Conservation (phyloP, 2,888 invertebrate species). For the Furcula furcula region DNA sequence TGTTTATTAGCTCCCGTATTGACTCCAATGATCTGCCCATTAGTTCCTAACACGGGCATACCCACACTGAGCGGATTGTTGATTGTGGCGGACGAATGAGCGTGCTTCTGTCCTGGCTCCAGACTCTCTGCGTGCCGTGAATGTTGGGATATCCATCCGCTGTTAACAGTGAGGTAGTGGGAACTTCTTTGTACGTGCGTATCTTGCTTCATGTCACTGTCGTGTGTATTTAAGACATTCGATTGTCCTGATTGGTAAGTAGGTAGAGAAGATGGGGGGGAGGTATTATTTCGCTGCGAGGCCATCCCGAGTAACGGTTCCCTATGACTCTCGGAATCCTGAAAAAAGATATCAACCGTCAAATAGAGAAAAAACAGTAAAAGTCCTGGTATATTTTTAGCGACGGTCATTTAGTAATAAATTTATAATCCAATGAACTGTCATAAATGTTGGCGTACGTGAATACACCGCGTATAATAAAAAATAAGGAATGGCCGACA, state of each 20-base stretch:
- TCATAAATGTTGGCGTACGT: constrained; percentile 4
- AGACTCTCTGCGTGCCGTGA: constrained; percentile 61
- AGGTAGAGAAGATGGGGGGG: constrained; percentile 44
- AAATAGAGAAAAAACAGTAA: not conserved
- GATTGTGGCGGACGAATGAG: constrained; percentile 30
- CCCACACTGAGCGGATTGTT: constrained; percentile 51
- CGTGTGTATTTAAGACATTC: constrained; percentile 45
- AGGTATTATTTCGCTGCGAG: constrained; percentile 42
- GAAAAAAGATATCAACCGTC: constrained; percentile 36
- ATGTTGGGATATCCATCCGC: constrained; percentile 75
- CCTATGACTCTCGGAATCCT: constrained; percentile 58
- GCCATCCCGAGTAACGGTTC: constrained; percentile 49
- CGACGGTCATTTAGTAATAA: constrained; percentile 6
- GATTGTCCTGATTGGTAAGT: constrained; percentile 44
- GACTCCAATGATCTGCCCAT: constrained; percentile 83
- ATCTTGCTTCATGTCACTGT: constrained; percentile 59
- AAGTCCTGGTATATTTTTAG: not conserved
- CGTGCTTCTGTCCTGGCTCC: constrained; percentile 51
- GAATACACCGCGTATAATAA: constrained; percentile 10
- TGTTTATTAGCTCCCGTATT: constrained; percentile 70
- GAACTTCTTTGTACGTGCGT: constrained; percentile 64
- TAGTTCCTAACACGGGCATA: constrained; percentile 76
- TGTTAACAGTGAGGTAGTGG: constrained; percentile 73
- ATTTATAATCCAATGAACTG: not conserved
- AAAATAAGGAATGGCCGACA: constrained; percentile 18